phyloP scores from a whole-genome alignment of 2,113 vertebrate species.

The Athene cunicularia region DNA sequence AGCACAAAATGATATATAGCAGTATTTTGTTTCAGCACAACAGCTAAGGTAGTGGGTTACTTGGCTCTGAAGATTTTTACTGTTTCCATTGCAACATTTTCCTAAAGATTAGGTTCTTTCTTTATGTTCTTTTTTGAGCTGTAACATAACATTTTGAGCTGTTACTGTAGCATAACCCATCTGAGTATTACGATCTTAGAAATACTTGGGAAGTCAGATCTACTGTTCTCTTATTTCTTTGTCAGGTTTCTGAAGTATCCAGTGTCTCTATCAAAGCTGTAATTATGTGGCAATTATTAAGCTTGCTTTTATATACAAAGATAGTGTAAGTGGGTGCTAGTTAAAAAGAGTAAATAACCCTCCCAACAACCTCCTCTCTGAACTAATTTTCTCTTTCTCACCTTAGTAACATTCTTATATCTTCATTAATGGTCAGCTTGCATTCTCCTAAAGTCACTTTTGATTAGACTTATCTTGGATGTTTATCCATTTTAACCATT shows the following conservation, averaged over 20 bases:
- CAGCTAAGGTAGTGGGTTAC: neutral
- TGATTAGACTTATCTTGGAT: neutral
- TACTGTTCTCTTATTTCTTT: neutral
- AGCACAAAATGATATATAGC: neutral
- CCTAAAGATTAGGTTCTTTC: neutral
- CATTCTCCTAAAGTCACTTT: neutral
- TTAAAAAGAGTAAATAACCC: neutral
- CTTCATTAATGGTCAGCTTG: neutral
- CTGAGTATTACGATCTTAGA: neutral
- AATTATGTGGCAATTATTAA: neutral
- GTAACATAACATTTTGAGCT: neutral
- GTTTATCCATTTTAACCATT: neutral
- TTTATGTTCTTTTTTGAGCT: neutral
- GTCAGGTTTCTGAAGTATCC: neutral
- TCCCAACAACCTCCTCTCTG: neutral
- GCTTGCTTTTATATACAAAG: neutral
- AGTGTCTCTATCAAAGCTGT: neutral
- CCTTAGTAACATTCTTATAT: neutral
- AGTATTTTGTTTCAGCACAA: neutral
- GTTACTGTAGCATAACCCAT: neutral
- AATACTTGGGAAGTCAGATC: neutral
- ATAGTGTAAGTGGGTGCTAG: neutral
- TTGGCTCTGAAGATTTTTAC: neutral
- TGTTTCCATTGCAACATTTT: neutral
- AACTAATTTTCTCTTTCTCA: neutral